Conservation (phyloP, 2,797 vertebrate genomes). For the Paedocypris micromegethes region DNA sequence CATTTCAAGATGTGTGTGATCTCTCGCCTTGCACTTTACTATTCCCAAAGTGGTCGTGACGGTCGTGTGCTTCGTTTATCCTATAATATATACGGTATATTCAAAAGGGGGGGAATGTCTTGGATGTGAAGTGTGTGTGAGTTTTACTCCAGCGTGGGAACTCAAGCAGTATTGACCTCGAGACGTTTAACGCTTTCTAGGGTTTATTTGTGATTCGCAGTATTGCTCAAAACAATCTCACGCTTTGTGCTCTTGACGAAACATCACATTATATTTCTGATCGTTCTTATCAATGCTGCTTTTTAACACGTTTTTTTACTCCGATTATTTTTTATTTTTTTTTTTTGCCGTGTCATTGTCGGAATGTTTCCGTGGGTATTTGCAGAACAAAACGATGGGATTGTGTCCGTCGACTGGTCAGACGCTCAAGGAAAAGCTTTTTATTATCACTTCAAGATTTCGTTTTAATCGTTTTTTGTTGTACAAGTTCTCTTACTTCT, state of each 20-base stretch:
- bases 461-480: constrained; percentile 3
- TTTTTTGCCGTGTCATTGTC: constrained; percentile 23
- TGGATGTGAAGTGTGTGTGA: no score
- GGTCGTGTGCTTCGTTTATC: constrained; percentile 47
- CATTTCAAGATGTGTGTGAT: constrained; percentile 72
- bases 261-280: background rate
- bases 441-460: no score
- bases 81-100: no score
- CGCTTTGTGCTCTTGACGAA: no score
- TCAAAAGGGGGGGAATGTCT: no score
- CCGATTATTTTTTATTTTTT: constrained; percentile 1
- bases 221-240: constrained; percentile 25
- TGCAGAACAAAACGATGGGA: no score
- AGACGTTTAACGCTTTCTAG: no score
- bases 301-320: background rate
- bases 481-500: constrained; percentile 11
- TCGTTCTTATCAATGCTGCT: constrained; percentile 3
- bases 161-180: no score
- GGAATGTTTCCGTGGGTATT: background rate
- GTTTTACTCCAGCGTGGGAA: no score
- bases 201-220: constrained; percentile 9
- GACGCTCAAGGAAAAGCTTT: no score
- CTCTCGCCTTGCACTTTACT: constrained; percentile 75
- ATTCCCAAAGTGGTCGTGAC: constrained; percentile 44
- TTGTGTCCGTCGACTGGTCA: no score